Evolutionary conservation across 2,113 vertebrate species (phyloP), one percentile per base, ranked within the genome.

Genomic region (Oplegnathus fasciatus): DNA sequence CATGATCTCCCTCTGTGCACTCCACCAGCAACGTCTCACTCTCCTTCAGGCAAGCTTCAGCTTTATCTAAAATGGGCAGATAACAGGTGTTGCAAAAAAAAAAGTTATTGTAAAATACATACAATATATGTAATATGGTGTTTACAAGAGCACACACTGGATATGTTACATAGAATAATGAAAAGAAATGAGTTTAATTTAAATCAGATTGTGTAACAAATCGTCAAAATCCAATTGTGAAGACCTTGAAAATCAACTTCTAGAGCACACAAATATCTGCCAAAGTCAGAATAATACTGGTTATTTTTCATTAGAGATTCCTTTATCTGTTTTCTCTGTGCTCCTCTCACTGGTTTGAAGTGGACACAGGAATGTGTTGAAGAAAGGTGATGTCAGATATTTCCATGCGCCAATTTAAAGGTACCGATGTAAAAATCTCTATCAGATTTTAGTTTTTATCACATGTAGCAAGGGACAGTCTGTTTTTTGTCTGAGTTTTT

Each of bases 11-110:
- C 24, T 83, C 87, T 28, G 82, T 89, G 76, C 88, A 94, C 66
- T 93, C 83, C 61, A 61, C n/a, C 64, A 96, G 85, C 80, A 95
- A 52, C 52, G 24, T 71, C 84, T 95, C 95, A 40, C 91, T 94
- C 67, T 91, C 88, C 84, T 91, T 92, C 9, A 96, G 86, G 71
- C 75, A 93, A 9, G 75, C 57, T 61, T 91, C 92, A 37, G 91
- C 92, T 91, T 95, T 89, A 66, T 88, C 95, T 96, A 61, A 57
- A 68, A 68, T 1, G 10, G 8, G 15, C 1, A 32, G 14, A 73
- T 10, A 37, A 44, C 3, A 48, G 15, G 34, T 37, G n/a, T 3
- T 37, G 34, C 3, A 37, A 37, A 37, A 37, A 37, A 37, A 6
- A 37, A 37, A 37, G 34, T 37, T 37, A 37, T 37, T 37, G 34